Evolutionary conservation across 2,888 invertebrate genomes (phyloP), one percentile per base, ranked within the genome.

Genomic region (Lampropteryx suffumata): DNA sequence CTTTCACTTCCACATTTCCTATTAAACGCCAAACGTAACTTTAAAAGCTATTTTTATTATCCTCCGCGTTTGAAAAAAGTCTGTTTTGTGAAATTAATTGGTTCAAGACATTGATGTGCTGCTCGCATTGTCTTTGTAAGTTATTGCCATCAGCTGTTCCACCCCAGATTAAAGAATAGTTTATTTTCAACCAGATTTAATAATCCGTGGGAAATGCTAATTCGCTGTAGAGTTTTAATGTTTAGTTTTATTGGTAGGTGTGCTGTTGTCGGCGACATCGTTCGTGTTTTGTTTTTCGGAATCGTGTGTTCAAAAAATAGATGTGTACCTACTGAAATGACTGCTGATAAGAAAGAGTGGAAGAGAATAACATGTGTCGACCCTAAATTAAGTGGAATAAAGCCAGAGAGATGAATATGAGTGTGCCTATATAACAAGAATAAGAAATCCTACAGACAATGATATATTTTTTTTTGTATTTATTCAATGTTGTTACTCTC

Each of bases 141-240:
- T 72, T 78, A 84, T 79, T 33, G 60, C 53, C 36, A 59, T 69
- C 83, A 84, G 82, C 76, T 82, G 82, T 60, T 39, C 5, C 10
- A 3, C 21, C 5, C 3, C 9, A 43, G 43, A 10, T 12, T 43
- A 43, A 9, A 6, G 49, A 9, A 37, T 34, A 43, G 49, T 42
- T 40, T 30, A 24, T 30, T 48, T 29, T 12, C 17, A 28, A 14
- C 29, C 11, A 54, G 34, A 50, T 62, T 67, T 65, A 64, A 65
- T 65, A 44, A 59, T 57, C 43, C 30, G 48, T 53, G 47, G 58
- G 58, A 66, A 68, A 61, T 55, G 57, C 58, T 51, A 58, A 60
- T 60, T 61, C 61, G 61, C 61, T 64, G 62, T 61, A 50, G 56
- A 53, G 44, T 45, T 57, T 59, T 56, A 47, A 54, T 50, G 55